A percentile compares a stretch with the other conserved stretches of the same genome.
Evolutionary conservation across 2,797 vertebrate genomes (phyloP).

Genomic region (Manis javanica): DNA sequence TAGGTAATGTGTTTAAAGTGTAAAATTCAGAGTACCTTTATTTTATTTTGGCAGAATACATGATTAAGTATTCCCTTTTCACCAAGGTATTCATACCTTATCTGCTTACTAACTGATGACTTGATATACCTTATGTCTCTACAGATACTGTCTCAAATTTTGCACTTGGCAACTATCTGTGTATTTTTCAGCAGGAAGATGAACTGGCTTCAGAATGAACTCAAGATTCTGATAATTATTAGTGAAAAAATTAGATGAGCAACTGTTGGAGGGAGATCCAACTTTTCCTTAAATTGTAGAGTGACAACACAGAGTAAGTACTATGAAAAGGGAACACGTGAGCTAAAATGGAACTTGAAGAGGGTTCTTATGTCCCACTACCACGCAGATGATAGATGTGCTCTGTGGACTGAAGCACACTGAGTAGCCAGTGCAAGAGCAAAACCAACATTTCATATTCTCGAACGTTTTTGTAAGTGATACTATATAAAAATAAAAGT

Average conservation of each 20-base stretch:
- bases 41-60: conserved; percentile 37
- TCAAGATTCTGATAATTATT: conserved; percentile 38
- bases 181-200: not conserved
- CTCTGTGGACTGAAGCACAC: not conserved
- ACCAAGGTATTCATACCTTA: not conserved
- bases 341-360: not conserved
- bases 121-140: not conserved
- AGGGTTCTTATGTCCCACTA: not conserved
- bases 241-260: not conserved
- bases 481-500: not conserved
- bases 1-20: not conserved
- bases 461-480: not conserved
- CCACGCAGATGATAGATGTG: not conserved
- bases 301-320: not conserved
- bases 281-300: not conserved
- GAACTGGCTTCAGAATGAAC: not conserved
- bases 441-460: not conserved
- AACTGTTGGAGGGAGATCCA: not conserved
- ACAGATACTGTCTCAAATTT: conserved; percentile 1
- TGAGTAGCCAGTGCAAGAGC: not conserved
- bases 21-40: not conserved
- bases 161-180: not conserved
- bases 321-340: not conserved
- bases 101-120: not conserved
- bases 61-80: not conserved